Evolutionary conservation across 2,113 vertebrate genomes (phyloP), one percentile per base, ranked within the genome.

Genomic region (Leuciscus idus): DNA sequence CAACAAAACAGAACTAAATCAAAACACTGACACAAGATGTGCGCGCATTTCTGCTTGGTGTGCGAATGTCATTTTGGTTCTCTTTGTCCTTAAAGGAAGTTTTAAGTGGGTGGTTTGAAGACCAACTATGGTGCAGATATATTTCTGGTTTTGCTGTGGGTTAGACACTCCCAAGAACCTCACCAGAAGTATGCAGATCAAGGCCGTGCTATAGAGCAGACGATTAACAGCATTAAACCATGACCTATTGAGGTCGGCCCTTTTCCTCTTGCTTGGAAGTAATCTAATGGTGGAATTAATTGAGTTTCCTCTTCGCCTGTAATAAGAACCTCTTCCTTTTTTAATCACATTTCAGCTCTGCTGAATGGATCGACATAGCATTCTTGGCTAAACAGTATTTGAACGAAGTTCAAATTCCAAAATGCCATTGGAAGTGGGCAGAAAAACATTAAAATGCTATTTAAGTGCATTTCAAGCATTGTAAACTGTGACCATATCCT

Each of bases 401-500:
- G 33, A 86, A 26, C 57, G 39, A 64, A 55, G 52, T 87, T 84
- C 70, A 90, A 88, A 76, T 75, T 87, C 75, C 85, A 87, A 91
- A 88, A 83, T 91, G 92, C 92, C 91, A 90, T 89, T 91, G 91
- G 88, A 92, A 90, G 89, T 91, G 91, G 93, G 92, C 85, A 91
- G 88, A 88, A 84, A 90, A 87, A 75, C 62, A 84, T 57, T 87
- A 92, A 94, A 91, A 87, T 73, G 89, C 89, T 93, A 92, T 93
- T 93, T 93, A 93, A 90, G 90, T 90, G 90, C 92, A 90, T 92
- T 94, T 92, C 90, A 81, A 89, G 87, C 93, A 94, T 92, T 90
- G 92, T 91, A 93, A 93, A 92, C 77, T 89, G 86, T 93, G 92
- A 93, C 91, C 92, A 93, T 94, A 94, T 95, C 95, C 94, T 96